Evolutionary conservation across 1,140 invertebrate species (phyloP).

Genomic region (Papilio xuthus): DNA sequence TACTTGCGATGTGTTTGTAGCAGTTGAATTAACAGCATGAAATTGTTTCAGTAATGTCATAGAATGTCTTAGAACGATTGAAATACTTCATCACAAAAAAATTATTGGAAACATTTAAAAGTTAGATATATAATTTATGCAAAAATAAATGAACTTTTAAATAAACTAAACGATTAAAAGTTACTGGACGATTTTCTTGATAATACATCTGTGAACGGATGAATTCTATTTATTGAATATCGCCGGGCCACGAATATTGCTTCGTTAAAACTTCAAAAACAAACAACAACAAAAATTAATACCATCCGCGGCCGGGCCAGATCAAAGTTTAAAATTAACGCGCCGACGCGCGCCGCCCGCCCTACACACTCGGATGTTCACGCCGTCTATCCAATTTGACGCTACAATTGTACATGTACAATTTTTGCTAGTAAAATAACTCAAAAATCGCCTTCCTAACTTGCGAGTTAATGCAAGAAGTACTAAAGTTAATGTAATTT

Average conservation of each 20-base stretch:
- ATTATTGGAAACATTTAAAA: not conserved
- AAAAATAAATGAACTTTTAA: not conserved
- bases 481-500: no score
- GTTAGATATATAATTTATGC: not conserved
- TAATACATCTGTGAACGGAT: not conserved
- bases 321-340: constrained; percentile 46
- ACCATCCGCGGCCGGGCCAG: constrained; percentile 41
- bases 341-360: constrained; percentile 4
- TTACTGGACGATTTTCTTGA: not conserved
- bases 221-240: constrained; percentile 27
- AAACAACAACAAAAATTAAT: constrained; percentile 48
- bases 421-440: not conserved
- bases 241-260: constrained; percentile 26
- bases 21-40: not conserved
- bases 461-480: no score
- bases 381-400: constrained; percentile 6
- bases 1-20: constrained; percentile 49
- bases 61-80: not conserved
- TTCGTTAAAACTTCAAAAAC: constrained; percentile 37
- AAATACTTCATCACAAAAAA: no score
- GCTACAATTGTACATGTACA: not conserved
- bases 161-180: not conserved
- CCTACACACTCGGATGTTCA: constrained; percentile 4
- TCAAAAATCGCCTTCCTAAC: no score
- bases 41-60: not conserved